Conservation (phyloP, 2,888 invertebrate genomes). For the Acanthosepion lycidas region DNA sequence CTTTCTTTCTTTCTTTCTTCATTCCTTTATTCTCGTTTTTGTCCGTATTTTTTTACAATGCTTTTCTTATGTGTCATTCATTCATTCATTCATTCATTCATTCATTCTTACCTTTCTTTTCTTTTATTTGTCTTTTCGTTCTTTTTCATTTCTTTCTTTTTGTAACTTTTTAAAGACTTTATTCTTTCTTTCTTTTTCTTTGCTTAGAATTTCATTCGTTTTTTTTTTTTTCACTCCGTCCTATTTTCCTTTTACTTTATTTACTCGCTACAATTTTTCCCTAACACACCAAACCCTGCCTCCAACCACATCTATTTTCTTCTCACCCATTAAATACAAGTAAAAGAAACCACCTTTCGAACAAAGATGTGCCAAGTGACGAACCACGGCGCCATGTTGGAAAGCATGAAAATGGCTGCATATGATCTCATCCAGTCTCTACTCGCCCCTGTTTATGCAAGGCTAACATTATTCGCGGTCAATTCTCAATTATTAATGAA, state of each 20-base stretch:
- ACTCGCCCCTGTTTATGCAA: conserved; percentile 41
- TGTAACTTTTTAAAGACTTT: no score
- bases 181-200: not conserved
- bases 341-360: not conserved
- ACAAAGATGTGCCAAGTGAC: not conserved
- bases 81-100: no score
- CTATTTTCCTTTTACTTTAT: not conserved
- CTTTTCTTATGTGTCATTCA: no score
- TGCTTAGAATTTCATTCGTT: not conserved
- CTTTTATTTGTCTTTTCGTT: no score
- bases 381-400: not conserved
- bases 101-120: no score
- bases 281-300: not conserved
- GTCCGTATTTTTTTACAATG: no score
- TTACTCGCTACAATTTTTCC: not conserved
- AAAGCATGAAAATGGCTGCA: not conserved
- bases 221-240: not conserved
- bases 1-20: not conserved
- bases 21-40: not conserved
- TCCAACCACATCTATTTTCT: not conserved
- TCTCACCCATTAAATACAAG: not conserved
- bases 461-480: conserved; percentile 38
- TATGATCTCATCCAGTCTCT: not conserved
- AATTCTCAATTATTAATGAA: conserved; percentile 47
- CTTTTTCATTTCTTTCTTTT: no score